These are phyloP conservation scores for Sialis fuliginosa DNA, from an alignment of 2,888 invertebrate genomes.

Conservation along the genomic window DNA sequence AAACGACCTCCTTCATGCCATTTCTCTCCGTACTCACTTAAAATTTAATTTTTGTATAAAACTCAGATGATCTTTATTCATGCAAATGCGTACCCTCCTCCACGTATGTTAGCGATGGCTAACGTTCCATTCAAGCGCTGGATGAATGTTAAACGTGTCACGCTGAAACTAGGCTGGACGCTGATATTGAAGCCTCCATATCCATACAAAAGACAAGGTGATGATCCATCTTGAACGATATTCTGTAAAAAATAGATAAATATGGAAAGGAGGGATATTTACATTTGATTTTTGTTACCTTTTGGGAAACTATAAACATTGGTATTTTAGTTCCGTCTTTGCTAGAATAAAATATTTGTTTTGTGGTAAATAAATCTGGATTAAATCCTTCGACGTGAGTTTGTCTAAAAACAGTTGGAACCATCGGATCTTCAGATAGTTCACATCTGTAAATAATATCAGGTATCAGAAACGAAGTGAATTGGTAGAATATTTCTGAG, in stretches of 20 bases:
- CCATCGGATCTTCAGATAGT: slow-evolving; percentile 42
- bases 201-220: slow-evolving; percentile 80
- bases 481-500: slow-evolving; percentile 82
- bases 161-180: slow-evolving; percentile 77
- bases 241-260: neutral
- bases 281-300: slow-evolving; percentile 28
- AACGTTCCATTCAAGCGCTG: slow-evolving; percentile 77
- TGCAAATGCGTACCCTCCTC: slow-evolving; percentile 61
- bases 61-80: slow-evolving; percentile 5
- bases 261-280: neutral
- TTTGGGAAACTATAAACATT: slow-evolving; percentile 82
- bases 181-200: slow-evolving; percentile 96
- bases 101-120: slow-evolving; percentile 86
- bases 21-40: slow-evolving; percentile 87
- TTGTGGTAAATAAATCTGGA: slow-evolving; percentile 56
- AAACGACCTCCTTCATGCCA: slow-evolving; percentile 92
- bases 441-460: slow-evolving; percentile 75
- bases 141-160: slow-evolving; percentile 73
- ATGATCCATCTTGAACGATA: slow-evolving; percentile 43
- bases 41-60: slow-evolving; percentile 7
- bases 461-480: slow-evolving; percentile 86
- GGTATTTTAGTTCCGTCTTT: slow-evolving; percentile 89
- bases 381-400: slow-evolving; percentile 75
- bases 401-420: slow-evolving; percentile 58
- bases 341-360: slow-evolving; percentile 82